Percentiles rank a stretch among this genome's conserved stretches.
These are phyloP conservation scores for Emys orbicularis DNA, from an alignment of 2,797 vertebrate species.

Conservation along the genomic window DNA sequence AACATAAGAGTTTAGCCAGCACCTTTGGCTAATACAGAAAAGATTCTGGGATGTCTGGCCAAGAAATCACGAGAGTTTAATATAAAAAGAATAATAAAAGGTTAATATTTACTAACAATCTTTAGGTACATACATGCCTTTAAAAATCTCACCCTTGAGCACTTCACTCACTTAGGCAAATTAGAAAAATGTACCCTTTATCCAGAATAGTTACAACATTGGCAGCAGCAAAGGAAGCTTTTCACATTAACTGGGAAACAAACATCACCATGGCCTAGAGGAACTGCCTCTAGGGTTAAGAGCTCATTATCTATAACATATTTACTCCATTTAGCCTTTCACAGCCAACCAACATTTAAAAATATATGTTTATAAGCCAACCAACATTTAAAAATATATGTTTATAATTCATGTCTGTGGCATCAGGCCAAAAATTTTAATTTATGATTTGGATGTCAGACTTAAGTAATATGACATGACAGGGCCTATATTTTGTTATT, in stretches of 20 bases:
- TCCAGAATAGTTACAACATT: neutral
- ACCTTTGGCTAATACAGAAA: too few species aligned
- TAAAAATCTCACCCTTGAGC: neutral
- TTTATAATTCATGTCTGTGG: neutral
- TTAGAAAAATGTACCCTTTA: neutral
- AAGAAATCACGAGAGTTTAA: neutral
- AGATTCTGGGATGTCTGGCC: neutral
- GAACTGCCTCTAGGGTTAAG: neutral
- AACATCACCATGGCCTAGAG: neutral
- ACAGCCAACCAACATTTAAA: neutral
- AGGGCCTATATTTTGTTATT: neutral
- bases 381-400: neutral
- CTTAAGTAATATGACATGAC: neutral
- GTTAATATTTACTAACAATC: neutral
- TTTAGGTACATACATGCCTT: neutral
- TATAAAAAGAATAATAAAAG: neutral
- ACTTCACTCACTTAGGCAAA: neutral
- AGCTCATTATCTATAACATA: neutral
- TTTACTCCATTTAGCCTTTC: neutral
- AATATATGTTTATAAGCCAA: neutral
- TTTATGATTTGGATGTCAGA: neutral
- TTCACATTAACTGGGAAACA: fast-evolving
- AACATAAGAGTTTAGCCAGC: neutral
- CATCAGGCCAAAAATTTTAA: neutral
- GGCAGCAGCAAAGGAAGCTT: neutral